These are phyloP conservation scores for Eilema caniola DNA, from an alignment of 2,888 invertebrate species.

Conservation along the genomic window DNA sequence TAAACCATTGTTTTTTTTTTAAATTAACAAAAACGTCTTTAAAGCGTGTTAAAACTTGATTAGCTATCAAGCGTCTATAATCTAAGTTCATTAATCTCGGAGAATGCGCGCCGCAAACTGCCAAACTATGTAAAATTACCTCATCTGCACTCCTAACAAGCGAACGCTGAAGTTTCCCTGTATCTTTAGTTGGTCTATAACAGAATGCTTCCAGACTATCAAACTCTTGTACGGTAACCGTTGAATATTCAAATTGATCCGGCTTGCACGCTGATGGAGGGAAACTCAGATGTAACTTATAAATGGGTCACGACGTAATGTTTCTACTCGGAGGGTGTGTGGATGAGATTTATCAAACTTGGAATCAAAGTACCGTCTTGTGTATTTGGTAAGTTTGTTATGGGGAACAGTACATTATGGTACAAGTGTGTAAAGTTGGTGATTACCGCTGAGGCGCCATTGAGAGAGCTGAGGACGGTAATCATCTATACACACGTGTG, in stretches of 20 bases:
- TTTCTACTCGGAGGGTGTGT: background rate
- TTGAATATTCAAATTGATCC: constrained; percentile 63
- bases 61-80: constrained; percentile 30
- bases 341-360: constrained; percentile 9
- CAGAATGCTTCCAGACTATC: constrained; percentile 54
- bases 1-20: no score
- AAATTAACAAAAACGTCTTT: constrained; percentile 11
- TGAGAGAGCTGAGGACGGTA: no score
- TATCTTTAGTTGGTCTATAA: constrained; percentile 55
- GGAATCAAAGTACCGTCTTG: constrained; percentile 4
- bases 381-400: background rate
- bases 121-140: constrained; percentile 58
- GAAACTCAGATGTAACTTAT: constrained; percentile 39
- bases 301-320: constrained; percentile 44
- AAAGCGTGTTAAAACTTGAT: background rate
- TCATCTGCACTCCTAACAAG: constrained; percentile 53
- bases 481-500: no score
- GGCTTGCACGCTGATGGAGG: constrained; percentile 39
- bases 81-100: constrained; percentile 50
- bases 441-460: no score
- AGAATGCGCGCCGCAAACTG: constrained; percentile 53
- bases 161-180: constrained; percentile 50
- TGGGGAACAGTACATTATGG: no score
- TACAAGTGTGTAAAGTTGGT: no score
- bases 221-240: constrained; percentile 53